Conservation (phyloP, 2,113 vertebrate species). For the Bos taurus region ARS-UCD2.0 NC_037338.1:18324501-18325000, state of each 20-base stretch:
- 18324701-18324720: no score
- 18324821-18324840: background rate
- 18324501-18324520: background rate
- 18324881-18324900: background rate
- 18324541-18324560: background rate
- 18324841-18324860: background rate
- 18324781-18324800: background rate
- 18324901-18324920: background rate
- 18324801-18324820: background rate
- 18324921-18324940: background rate
- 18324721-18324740: no score
- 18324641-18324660: background rate
- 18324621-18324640: background rate
- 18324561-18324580: background rate
- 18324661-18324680: background rate
- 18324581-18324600: rapidly evolving
- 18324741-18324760: no score
- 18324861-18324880: background rate
- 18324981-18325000: background rate
- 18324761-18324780: background rate
- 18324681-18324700: background rate
- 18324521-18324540: rapidly evolving
- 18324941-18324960: background rate
- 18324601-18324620: rapidly evolving
- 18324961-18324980: background rate